Percentiles rank a stretch among this genome's conserved stretches.
These are phyloP conservation scores for Tetragnatha versicolor DNA, from an alignment of 1,140 invertebrate species.

Conservation along the genomic window DNA sequence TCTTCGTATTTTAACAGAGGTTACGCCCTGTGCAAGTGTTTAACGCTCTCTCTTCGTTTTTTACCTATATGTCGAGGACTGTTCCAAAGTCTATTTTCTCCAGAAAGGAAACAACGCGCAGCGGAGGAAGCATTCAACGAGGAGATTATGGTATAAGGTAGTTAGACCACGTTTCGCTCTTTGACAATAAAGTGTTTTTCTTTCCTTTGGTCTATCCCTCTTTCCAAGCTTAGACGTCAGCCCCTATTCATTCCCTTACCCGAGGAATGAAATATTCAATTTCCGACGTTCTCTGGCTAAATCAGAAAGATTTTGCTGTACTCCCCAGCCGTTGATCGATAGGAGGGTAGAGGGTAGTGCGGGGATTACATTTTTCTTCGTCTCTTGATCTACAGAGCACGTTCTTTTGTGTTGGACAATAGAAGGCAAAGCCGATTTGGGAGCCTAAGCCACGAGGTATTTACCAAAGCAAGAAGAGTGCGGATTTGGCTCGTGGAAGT, in stretches of 20 bases:
- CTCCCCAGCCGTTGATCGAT: neutral
- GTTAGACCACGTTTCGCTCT: slow-evolving; percentile 28
- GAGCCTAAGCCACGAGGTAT: slow-evolving; percentile 32
- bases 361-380: slow-evolving; percentile 21
- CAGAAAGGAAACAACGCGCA: neutral
- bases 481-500: slow-evolving; percentile 31
- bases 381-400: slow-evolving; percentile 36
- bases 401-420: slow-evolving; percentile 26
- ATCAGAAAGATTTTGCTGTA: slow-evolving; percentile 9
- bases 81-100: slow-evolving; percentile 14
- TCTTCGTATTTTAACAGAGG: too few species aligned
- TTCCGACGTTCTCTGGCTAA: slow-evolving; percentile 20
- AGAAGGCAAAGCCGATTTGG: slow-evolving; percentile 31
- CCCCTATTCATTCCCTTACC: slow-evolving; percentile 6
- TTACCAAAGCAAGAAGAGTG: slow-evolving; percentile 34
- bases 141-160: slow-evolving; percentile 18
- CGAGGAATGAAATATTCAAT: slow-evolving; percentile 26
- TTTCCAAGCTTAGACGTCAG: neutral
- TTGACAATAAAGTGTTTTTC: slow-evolving; percentile 25
- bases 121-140: neutral
- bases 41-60: neutral
- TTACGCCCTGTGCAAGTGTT: too few species aligned
- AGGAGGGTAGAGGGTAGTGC: slow-evolving; percentile 1
- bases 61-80: neutral
- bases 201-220: too few species aligned